phyloP scores from a whole-genome alignment of 2,888 invertebrate species.

The Abrostola tripartita region DNA sequence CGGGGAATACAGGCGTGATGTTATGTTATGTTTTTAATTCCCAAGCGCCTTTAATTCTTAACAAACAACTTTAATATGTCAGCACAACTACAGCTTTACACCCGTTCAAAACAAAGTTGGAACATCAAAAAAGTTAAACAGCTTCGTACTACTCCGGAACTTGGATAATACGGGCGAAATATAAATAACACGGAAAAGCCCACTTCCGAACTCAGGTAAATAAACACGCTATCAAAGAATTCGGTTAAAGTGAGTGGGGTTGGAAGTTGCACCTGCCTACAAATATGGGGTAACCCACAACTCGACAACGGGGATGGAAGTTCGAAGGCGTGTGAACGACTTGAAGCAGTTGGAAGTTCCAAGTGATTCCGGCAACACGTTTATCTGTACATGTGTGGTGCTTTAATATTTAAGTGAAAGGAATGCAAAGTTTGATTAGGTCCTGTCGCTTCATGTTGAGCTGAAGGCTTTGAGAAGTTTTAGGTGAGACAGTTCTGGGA shows the following conservation, averaged over 20 bases:
- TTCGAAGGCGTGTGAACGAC: constrained; percentile 30
- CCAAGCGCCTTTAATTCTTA: not conserved
- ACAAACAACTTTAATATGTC: not conserved
- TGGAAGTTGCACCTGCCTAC: constrained; percentile 58
- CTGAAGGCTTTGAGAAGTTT: not conserved
- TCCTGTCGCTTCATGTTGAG: not conserved
- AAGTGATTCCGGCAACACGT: constrained; percentile 22
- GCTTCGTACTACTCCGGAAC: constrained; percentile 35
- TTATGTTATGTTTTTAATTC: too few species aligned
- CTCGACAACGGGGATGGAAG: constrained; percentile 46
- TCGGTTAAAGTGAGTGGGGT: constrained; percentile 42
- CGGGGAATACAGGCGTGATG: too few species aligned
- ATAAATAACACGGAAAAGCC: constrained; percentile 47
- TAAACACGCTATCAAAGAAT: constrained; percentile 60
- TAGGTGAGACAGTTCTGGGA: too few species aligned
- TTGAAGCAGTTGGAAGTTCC: constrained; percentile 17
- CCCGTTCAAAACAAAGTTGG: not conserved
- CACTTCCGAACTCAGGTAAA: constrained; percentile 43
- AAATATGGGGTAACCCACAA: constrained; percentile 46
- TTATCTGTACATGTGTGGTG: not conserved
- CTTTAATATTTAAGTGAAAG: not conserved
- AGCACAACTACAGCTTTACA: not conserved
- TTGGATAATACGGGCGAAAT: constrained; percentile 51
- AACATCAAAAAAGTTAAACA: constrained; percentile 29
- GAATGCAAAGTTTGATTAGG: not conserved